These are phyloP conservation scores for Drosophila imparisetae DNA, from an alignment of 2,888 invertebrate genomes.

Conservation along the genomic window DNA sequence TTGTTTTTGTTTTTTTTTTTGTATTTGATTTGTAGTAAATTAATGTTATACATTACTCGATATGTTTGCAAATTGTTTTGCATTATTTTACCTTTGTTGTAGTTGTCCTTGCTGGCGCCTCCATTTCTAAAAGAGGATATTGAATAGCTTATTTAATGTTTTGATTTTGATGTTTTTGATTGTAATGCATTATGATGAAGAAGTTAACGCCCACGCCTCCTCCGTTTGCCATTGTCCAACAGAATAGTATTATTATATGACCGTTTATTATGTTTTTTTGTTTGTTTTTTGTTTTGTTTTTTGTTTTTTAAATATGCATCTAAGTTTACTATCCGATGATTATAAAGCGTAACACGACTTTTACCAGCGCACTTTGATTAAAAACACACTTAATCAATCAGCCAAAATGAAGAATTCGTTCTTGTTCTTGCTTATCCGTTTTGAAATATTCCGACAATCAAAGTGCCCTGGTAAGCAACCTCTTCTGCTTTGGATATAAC, in stretches of 20 bases:
- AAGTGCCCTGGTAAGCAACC: slow-evolving; percentile 6
- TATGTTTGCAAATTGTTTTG: slow-evolving; percentile 81
- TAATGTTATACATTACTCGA: slow-evolving; percentile 84
- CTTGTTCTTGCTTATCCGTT: not conserved
- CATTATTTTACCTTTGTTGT: slow-evolving; percentile 94
- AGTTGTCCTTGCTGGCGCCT: slow-evolving; percentile 97
- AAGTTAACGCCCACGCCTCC: slow-evolving; percentile 36
- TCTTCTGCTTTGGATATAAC: not conserved
- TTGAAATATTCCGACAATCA: slow-evolving; percentile 7
- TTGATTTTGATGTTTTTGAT: slow-evolving; percentile 69
- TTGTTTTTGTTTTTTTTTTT: slow-evolving; percentile 21
- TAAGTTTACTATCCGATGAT: slow-evolving; percentile 1
- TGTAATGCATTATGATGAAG: slow-evolving; percentile 70
- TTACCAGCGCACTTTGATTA: slow-evolving; percentile 26
- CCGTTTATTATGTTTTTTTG: not conserved
- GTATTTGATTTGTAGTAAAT: slow-evolving; percentile 73
- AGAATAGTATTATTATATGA: slow-evolving; percentile 15
- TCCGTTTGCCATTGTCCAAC: slow-evolving; percentile 22
- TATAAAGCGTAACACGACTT: not conserved
- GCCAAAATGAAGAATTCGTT: not conserved
- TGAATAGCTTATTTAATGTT: slow-evolving; percentile 84
- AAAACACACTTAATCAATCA: not conserved
- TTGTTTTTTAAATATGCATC: not conserved
- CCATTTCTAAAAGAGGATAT: slow-evolving; percentile 89
- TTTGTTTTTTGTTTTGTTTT: not conserved